phyloP scores from a whole-genome alignment of 2,113 vertebrate genomes.

The Cinclus mexicanus region DNA sequence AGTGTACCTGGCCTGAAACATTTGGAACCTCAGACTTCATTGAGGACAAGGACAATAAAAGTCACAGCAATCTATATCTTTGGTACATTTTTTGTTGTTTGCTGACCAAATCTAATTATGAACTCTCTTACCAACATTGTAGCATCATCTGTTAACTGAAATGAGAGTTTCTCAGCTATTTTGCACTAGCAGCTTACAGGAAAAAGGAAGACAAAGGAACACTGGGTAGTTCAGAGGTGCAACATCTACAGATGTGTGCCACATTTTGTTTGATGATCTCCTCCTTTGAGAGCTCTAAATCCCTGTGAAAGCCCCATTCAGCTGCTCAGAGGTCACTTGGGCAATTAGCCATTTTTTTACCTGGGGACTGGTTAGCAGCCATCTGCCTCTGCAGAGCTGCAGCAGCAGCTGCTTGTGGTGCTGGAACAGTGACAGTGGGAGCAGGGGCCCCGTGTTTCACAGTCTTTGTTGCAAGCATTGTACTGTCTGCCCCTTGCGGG shows the following conservation, averaged over 20 bases:
- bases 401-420: constrained; percentile 87
- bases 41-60: not conserved
- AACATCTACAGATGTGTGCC: not conserved
- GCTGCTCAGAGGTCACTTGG: not conserved
- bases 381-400: constrained; percentile 90
- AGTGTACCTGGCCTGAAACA: not conserved
- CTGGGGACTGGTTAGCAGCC: constrained; percentile 86
- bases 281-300: not conserved
- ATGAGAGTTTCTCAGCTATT: not conserved
- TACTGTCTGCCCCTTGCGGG: constrained; percentile 88
- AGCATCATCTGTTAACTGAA: not conserved
- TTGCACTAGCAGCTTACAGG: not conserved
- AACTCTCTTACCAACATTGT: not conserved
- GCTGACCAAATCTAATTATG: not conserved
- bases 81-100: not conserved
- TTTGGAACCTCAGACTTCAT: not conserved
- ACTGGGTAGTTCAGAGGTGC: not conserved
- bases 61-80: accelerated
- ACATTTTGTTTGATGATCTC: not conserved
- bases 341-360: constrained; percentile 65
- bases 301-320: not conserved
- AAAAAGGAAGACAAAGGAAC: not conserved
- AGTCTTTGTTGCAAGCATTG: constrained; percentile 90
- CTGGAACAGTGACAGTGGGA: constrained; percentile 79
- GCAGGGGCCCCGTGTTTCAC: constrained; percentile 91